Conservation (phyloP, 2,797 vertebrate genomes). For the Enteromius fasciolatus region DNA sequence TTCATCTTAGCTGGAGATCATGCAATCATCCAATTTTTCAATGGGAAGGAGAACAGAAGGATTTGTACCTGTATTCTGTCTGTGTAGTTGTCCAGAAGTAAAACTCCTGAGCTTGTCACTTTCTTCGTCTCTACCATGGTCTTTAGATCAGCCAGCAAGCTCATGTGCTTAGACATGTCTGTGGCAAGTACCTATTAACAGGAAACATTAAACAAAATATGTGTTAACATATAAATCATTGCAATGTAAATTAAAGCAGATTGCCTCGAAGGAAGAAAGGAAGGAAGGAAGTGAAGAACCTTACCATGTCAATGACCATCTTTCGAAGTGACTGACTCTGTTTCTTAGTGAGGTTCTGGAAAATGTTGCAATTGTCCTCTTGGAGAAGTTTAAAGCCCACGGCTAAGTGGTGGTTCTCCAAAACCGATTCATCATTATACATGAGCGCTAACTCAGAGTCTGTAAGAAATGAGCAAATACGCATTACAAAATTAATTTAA, state of each 20-base stretch:
- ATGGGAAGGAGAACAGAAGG: not conserved
- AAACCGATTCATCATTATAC: conserved; percentile 97
- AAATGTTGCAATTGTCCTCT: conserved; percentile 91
- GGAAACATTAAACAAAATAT: not conserved
- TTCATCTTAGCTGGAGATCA: not conserved
- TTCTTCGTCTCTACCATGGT: conserved; percentile 99
- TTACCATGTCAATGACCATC: conserved; percentile 98
- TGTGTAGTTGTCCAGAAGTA: conserved; percentile 96
- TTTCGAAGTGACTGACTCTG: conserved; percentile 94
- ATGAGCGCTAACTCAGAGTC: conserved; percentile 96
- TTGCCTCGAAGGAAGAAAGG: not conserved
- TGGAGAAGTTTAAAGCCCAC: conserved; percentile 95
- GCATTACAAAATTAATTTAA: not conserved
- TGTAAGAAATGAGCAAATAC: conserved; percentile 58
- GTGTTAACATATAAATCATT: not conserved
- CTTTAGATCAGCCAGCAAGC: conserved; percentile 94
- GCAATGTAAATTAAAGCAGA: not conserved
- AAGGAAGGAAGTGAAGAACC: conserved; percentile 24
- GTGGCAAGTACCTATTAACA: conserved; percentile 90
- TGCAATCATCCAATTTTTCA: conserved; percentile 22
- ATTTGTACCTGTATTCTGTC: conserved; percentile 93
- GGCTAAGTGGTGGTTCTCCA: conserved; percentile 94
- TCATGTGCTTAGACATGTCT: conserved; percentile 99
- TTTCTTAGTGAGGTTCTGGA: conserved; percentile 93
- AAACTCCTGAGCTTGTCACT: conserved; percentile 97